Base-by-base conservation (phyloP, 2,888 invertebrate genomes). In the Syritta pipiens region DNA sequence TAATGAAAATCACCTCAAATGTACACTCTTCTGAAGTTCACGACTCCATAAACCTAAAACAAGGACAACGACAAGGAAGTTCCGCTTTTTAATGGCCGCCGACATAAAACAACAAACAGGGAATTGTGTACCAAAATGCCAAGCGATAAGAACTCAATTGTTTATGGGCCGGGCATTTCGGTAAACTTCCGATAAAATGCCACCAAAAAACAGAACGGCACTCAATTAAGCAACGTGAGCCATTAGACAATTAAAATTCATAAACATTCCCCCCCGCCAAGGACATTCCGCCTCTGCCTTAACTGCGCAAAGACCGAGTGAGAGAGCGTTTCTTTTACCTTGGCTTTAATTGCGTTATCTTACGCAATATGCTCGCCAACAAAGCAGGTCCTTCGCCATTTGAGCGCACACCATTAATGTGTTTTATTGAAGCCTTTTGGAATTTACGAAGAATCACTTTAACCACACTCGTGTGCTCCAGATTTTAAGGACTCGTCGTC, bases 211-310 rank as follows among this genome's bases (percentile, higher is more conserved):
- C 37, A 28, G 48, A 62, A 49, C 40, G 10, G 40, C 42, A 69
- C 59, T 51, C 49, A 60, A 53, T 69, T 69, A 35, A 53, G 17
- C 26, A 44, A 51, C 19, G 42, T 42, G 51, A 35, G 26, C 51
- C 69, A 69, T 60, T 69, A 60, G 24, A 35, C 69, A 60, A 60
- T 69, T 60, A 51, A 51, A 60, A 60, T 46, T 37, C 35, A 44
- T 69, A 51, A 44, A 59, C 59, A 46, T 44, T n/a, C n/a, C 37
- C 32, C 32, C 30, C 32, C 17, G 17, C 59, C 44, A 59, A 32
- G 57, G 57, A 55, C 14, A 2, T 14, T 14, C 9, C 14, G 2
- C 7, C 28, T 28, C 28, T 28, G 9, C 28, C 2, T 28, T 1
- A 9, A 9, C 2, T 5, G 5, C 1, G 12, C 35, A 14, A 12